phyloP scores from a whole-genome alignment of 92 coral and sea anemone species.

The Metridium senile region DNA sequence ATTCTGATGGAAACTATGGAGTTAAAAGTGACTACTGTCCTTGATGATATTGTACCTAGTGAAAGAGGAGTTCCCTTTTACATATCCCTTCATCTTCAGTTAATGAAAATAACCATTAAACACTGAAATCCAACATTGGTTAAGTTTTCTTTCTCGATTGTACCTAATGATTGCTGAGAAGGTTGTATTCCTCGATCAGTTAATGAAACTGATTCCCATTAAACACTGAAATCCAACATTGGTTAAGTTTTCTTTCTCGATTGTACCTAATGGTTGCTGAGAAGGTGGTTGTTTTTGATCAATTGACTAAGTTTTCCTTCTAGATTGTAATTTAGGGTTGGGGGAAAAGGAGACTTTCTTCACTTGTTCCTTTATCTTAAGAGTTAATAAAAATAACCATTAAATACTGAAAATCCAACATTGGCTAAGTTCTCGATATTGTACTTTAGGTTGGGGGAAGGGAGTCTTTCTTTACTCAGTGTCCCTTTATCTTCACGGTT shows the following conservation, averaged over 20 bases:
- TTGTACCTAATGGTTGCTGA: background rate
- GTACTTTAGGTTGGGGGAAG: too few species aligned
- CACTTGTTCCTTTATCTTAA: too few species aligned
- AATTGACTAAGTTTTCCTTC: too few species aligned
- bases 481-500: too few species aligned
- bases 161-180: background rate
- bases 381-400: too few species aligned
- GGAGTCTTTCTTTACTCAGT: too few species aligned
- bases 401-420: background rate
- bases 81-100: background rate
- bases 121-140: background rate
- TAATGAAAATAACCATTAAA: background rate
- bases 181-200: background rate
- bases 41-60: background rate
- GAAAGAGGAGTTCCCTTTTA: slow-evolving; percentile 3
- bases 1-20: background rate
- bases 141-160: background rate
- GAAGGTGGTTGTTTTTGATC: background rate
- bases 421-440: background rate
- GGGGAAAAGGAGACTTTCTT: too few species aligned
- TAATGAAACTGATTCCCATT: background rate
- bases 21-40: slow-evolving; percentile 3
- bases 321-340: too few species aligned
- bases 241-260: background rate
- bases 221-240: background rate